Percentiles rank a stretch among this genome's conserved stretches.
Conservation (phyloP, 37 sponge, comb jelly and placozoan genomes). For the Axinella damicornis region DNA sequence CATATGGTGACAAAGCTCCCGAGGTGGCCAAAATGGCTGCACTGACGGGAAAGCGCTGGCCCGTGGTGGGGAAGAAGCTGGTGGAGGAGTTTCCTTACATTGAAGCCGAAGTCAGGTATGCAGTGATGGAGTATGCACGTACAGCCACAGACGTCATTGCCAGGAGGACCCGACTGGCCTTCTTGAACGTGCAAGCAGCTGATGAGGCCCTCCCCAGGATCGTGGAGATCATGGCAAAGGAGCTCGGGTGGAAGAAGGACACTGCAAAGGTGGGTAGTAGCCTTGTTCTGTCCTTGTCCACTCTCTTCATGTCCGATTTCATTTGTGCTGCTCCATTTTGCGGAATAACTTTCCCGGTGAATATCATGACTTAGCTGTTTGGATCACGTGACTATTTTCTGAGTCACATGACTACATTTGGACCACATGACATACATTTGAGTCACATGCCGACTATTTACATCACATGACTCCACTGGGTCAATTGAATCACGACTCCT, state of each 20-base stretch:
- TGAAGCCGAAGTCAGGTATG: conserved; percentile 95
- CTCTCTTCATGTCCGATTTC: no score
- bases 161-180: conserved; percentile 92
- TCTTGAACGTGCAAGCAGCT: conserved; percentile 96
- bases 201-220: conserved; percentile 91
- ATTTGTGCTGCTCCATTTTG: no score
- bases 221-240: conserved; percentile 92
- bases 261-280: conserved; percentile 54
- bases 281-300: no score
- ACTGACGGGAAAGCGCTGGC: conserved; percentile 94
- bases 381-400: no score
- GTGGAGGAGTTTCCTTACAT: conserved; percentile 96
- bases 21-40: conserved; percentile 89
- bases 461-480: no score
- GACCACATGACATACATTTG: no score
- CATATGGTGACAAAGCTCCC: conserved; percentile 94
- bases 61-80: conserved; percentile 88
- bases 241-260: conserved; percentile 90
- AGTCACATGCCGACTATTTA: no score
- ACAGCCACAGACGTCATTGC: conserved; percentile 93
- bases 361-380: no score
- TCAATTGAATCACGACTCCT: no score
- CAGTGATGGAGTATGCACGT: conserved; percentile 93
- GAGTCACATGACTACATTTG: no score
- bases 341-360: no score